Percentiles rank a stretch among this genome's conserved stretches.
These are phyloP conservation scores for Alethe castanea DNA, from an alignment of 2,113 vertebrate genomes.

Conservation along the genomic window DNA sequence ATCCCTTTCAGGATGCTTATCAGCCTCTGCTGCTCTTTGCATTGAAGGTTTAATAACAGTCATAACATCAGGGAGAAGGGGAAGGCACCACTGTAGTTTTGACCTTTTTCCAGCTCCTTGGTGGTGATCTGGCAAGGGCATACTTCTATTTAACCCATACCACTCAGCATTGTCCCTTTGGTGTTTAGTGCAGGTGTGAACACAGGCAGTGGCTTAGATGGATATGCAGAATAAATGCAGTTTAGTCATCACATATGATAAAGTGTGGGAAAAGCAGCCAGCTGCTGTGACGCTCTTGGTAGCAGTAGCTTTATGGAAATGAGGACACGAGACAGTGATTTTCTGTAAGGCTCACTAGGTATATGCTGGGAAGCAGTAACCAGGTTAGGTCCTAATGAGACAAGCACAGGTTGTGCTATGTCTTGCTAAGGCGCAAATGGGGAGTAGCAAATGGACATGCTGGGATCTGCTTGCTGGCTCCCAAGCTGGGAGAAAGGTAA, in stretches of 20 bases:
- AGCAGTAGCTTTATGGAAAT: background rate
- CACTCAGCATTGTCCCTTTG: background rate
- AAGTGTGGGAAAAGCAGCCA: background rate
- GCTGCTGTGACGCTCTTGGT: background rate
- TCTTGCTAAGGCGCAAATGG: background rate
- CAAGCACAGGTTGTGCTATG: background rate
- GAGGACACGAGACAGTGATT: background rate
- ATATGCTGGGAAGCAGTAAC: background rate
- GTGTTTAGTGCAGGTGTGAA: background rate
- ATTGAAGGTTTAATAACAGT: background rate
- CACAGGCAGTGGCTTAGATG: background rate
- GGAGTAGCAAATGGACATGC: background rate
- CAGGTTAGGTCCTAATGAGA: background rate
- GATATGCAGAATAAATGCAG: background rate
- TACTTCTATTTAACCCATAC: background rate
- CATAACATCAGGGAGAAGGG: background rate
- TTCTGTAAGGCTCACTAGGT: background rate
- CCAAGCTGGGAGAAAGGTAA: background rate
- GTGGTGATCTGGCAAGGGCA: background rate
- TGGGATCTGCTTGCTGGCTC: conserved; percentile 32
- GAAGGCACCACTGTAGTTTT: background rate
- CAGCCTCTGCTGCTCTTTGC: background rate
- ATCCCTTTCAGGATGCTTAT: background rate
- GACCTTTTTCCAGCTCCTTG: background rate
- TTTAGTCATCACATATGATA: background rate